A percentile compares a stretch with the other conserved stretches of the same genome.
phyloP scores from a whole-genome alignment of 2,888 invertebrate species.

The Alloplasta piceator region DNA sequence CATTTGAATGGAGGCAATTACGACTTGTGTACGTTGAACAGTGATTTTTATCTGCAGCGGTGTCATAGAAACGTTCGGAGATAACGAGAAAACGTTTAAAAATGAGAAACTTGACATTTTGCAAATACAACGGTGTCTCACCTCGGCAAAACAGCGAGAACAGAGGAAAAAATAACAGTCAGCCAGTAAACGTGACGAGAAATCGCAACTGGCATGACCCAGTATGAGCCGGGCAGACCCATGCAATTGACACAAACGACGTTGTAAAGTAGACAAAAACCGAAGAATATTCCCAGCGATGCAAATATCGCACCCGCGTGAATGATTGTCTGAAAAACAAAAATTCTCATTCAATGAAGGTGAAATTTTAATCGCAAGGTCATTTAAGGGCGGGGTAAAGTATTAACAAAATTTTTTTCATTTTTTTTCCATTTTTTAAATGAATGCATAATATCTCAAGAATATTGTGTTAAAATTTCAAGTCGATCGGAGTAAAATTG shows the following conservation, averaged over 20 bases:
- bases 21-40: too few relatives aligned
- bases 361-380: not conserved
- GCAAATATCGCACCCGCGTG: constrained; percentile 90
- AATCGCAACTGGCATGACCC: constrained; percentile 92
- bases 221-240: constrained; percentile 93
- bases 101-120: not conserved
- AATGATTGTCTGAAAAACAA: constrained; percentile 89
- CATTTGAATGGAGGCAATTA: too few relatives aligned
- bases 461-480: too few relatives aligned
- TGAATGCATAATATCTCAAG: too few relatives aligned
- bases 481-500: too few relatives aligned
- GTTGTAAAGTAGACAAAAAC: constrained; percentile 94
- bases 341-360: too few relatives aligned
- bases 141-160: constrained; percentile 93
- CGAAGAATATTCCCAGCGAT: constrained; percentile 92
- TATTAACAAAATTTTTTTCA: too few relatives aligned
- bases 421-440: too few relatives aligned
- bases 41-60: too few relatives aligned
- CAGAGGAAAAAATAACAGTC: constrained; percentile 89
- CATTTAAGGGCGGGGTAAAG: too few relatives aligned
- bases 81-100: not conserved
- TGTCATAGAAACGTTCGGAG: too few relatives aligned
- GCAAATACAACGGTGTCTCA: constrained; percentile 80
- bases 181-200: constrained; percentile 92
- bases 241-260: constrained; percentile 91